Evolutionary conservation across 2,113 vertebrate genomes (phyloP).

Genomic region (Cygnus atratus): DNA sequence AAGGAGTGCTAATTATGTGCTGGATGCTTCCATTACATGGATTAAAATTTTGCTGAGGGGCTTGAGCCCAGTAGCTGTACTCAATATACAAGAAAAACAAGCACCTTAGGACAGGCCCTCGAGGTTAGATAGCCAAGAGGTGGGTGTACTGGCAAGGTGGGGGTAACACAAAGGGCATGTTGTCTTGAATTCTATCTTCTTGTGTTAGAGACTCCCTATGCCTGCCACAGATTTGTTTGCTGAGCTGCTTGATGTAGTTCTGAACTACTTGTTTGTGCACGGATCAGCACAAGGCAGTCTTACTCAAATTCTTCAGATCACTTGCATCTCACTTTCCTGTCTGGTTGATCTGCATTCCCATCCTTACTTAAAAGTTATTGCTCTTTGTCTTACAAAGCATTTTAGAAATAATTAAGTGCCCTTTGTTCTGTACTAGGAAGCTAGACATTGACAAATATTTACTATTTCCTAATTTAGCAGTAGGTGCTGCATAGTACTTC

Average conservation of each 20-base stretch:
- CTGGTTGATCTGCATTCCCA: neutral
- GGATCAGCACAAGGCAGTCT: neutral
- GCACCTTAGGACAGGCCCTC: neutral
- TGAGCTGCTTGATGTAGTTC: neutral
- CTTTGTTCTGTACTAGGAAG: neutral
- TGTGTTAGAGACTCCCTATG: neutral
- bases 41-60: neutral
- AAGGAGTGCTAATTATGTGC: neutral
- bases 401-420: neutral
- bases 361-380: neutral
- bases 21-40: neutral
- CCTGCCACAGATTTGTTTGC: neutral
- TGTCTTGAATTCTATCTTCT: neutral
- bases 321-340: neutral
- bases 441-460: neutral
- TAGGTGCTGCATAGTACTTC: neutral
- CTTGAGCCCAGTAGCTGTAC: neutral
- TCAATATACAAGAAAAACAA: neutral
- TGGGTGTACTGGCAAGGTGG: neutral
- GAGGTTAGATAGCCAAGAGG: neutral
- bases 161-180: too few species aligned
- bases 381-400: neutral
- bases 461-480: neutral
- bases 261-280: neutral
- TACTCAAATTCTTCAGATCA: neutral